Base-by-base conservation (phyloP, 2,797 vertebrate species). In the Cossypha dichroa region DNA sequence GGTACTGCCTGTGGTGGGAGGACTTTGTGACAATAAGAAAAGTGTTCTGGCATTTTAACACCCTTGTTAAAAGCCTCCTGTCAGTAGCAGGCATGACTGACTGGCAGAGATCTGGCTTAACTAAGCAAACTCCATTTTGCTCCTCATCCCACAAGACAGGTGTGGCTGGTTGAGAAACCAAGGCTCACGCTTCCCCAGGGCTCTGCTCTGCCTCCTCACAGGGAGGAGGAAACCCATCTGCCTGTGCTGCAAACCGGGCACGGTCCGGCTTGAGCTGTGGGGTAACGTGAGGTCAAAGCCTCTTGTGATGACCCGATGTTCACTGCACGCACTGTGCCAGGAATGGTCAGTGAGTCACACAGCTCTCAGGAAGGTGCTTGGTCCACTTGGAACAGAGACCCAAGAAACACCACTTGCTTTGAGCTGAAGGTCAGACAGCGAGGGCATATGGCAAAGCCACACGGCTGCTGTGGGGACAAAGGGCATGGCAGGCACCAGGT, bases 351-450 rank as follows among this genome's bases (percentile, higher is more conserved):
- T 2, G 5, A 85, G 56, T 31, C 33, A 85, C 20, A n/a, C 25
- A 45, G 6, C 28, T 59, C 33, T 69, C 70, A 54, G 43, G 76
- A 70, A 69, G 26, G 49, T 51, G 40, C 13, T 31, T 7, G 14
- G 25, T 18, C 29, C n/a, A 23, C 0, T 0, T 3, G 17, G 74
- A 59, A 74, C 0, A 52, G 5, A 58, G 16, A 52, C 26, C 29
- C 25, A 28, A 43, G 52, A 64, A 93, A 52, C 8, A 86, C 11
- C 23, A 7, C 26, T 80, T 28, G 68, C 34, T 74, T 84, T 51
- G 79, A 77, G 46, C 25, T 41, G 72, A 79, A 76, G 45, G 79
- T 41, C 38, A 55, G 69, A 73, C 43, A 74, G 52, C 1, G 36
- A 95, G n/a, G 20, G 88, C 26, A 1, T 5, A 40, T 1, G 1